Percentiles rank a stretch among this genome's conserved stretches.
These are phyloP conservation scores for Variabilichromis moorii DNA, from an alignment of 2,113 vertebrate genomes.

Conservation along the genomic window DNA sequence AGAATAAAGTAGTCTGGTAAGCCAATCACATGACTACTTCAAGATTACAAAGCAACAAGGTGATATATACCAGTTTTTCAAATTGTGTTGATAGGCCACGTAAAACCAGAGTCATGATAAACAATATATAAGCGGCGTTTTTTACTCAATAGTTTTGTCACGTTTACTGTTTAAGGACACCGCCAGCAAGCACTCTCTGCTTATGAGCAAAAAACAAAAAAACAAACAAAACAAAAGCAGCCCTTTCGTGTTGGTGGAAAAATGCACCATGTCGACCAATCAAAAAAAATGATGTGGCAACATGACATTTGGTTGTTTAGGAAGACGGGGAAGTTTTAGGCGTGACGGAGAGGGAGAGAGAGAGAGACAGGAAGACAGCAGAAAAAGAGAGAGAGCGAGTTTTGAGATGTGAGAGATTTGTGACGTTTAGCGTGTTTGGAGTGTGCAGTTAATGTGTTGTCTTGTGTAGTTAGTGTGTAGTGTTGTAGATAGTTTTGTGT, in stretches of 20 bases:
- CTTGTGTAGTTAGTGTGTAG: no score
- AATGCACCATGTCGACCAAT: not conserved
- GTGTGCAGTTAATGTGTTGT: no score
- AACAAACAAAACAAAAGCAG: no score
- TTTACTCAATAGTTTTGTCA: not conserved
- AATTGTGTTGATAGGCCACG: not conserved
- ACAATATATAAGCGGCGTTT: accelerated
- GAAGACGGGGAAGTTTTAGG: accelerated
- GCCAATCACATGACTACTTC: not conserved
- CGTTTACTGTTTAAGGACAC: accelerated
- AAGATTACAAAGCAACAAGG: not conserved
- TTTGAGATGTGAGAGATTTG: no score
- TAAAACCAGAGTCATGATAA: not conserved
- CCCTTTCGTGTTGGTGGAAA: accelerated
- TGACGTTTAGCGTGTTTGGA: no score
- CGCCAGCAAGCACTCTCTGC: accelerated
- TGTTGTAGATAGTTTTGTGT: no score
- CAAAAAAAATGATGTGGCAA: not conserved
- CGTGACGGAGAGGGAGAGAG: accelerated
- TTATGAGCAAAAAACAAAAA: accelerated
- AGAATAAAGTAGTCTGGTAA: not conserved
- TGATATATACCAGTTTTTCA: not conserved
- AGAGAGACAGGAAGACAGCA: not conserved
- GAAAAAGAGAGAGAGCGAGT: not conserved
- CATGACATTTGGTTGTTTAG: not conserved